Evolutionary conservation across 2,113 vertebrate species (phyloP).

Genomic region (Garra rufa): DNA sequence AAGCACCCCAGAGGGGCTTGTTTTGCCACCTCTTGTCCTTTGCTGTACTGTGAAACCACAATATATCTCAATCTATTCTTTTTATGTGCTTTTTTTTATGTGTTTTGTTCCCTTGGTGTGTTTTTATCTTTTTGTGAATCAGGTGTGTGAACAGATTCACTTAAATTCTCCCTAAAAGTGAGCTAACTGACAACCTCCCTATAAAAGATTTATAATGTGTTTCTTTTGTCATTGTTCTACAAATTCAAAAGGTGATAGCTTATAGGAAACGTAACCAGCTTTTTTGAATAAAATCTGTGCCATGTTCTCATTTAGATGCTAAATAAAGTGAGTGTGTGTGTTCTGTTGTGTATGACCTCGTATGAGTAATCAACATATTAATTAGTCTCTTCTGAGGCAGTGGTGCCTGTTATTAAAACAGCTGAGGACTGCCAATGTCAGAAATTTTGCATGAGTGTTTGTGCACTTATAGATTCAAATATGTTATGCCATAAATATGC

Average conservation of each 20-base stretch:
- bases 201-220: too few relatives aligned
- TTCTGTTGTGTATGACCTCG: constrained; percentile 14
- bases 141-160: too few relatives aligned
- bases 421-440: constrained; percentile 16
- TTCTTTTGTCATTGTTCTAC: too few relatives aligned
- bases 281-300: not conserved
- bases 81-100: too few relatives aligned
- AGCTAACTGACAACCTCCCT: too few relatives aligned
- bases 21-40: too few relatives aligned
- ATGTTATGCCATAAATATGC: not conserved
- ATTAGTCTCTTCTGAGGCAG: constrained; percentile 8
- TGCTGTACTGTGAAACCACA: too few relatives aligned
- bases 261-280: not conserved
- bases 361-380: constrained; percentile 30
- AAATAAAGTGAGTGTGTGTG: not conserved
- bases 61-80: too few relatives aligned
- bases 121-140: too few relatives aligned
- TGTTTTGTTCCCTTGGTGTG: too few relatives aligned
- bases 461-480: constrained; percentile 3
- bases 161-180: too few relatives aligned
- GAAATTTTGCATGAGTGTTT: constrained; percentile 46
- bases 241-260: not conserved
- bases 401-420: constrained; percentile 28
- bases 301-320: constrained; percentile 2
- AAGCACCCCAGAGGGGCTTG: too few relatives aligned